Evolutionary conservation across 2,888 invertebrate genomes (phyloP).

Genomic region (Rhaphigaster nebulosa): DNA sequence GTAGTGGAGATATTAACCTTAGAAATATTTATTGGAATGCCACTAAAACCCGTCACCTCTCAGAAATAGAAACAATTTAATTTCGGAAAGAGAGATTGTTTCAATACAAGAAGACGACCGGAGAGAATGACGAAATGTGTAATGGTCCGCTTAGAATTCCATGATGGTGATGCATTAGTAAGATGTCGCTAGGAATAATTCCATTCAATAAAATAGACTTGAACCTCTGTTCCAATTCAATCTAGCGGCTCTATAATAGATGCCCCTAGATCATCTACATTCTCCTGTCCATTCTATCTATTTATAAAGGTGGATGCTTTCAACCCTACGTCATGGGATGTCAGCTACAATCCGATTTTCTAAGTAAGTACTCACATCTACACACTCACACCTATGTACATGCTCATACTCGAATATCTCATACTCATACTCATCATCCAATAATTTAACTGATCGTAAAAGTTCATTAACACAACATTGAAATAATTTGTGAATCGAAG

Average conservation of each 20-base stretch:
- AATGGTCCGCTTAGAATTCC: neutral
- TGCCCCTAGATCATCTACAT: slow-evolving; percentile 12
- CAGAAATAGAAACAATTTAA: slow-evolving; percentile 13
- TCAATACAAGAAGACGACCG: neutral
- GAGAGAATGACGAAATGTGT: slow-evolving; percentile 16
- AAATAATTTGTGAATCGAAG: too few relatives aligned
- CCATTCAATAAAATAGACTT: slow-evolving; percentile 24
- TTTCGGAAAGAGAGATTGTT: neutral
- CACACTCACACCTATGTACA: neutral
- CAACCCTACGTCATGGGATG: neutral
- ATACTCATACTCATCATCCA: neutral
- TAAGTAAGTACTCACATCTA: neutral
- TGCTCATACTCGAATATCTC: neutral
- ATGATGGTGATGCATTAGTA: slow-evolving; percentile 1
- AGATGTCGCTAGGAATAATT: neutral
- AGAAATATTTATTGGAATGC: neutral
- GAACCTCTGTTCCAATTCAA: slow-evolving; percentile 21
- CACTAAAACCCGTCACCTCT: neutral
- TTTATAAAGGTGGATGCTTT: neutral
- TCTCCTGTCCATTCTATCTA: neutral
- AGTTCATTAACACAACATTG: too few relatives aligned
- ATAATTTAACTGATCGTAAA: too few relatives aligned
- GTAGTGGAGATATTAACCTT: neutral
- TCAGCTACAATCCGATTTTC: neutral
- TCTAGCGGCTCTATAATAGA: slow-evolving; percentile 23